Conservation (phyloP, 92 coral and sea anemone species). For the Montipora capitata region DNA sequence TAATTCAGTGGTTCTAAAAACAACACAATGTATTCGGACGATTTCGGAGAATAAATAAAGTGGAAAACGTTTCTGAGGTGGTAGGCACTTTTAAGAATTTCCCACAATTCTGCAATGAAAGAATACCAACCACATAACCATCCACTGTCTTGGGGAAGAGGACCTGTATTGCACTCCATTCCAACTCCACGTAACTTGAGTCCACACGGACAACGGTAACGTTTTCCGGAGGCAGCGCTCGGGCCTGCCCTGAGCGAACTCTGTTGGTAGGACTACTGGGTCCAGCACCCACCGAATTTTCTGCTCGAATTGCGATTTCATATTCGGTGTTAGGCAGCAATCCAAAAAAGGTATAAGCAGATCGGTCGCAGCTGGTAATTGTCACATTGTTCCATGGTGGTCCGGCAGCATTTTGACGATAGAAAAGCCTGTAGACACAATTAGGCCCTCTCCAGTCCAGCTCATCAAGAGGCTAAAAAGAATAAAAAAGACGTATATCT, state of each 20-base stretch:
- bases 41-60: too few relatives aligned
- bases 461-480: slow-evolving; percentile 54
- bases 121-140: slow-evolving; percentile 56
- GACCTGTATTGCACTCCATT: slow-evolving; percentile 18
- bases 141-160: slow-evolving; percentile 42
- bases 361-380: neutral
- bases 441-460: slow-evolving; percentile 49
- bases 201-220: slow-evolving; percentile 24
- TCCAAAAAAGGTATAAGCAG: neutral
- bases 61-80: too few relatives aligned
- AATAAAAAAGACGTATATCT: neutral
- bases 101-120: too few relatives aligned
- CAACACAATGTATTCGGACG: too few relatives aligned
- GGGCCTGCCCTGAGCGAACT: slow-evolving; percentile 56
- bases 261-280: slow-evolving; percentile 57
- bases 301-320: slow-evolving; percentile 49
- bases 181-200: slow-evolving; percentile 31
- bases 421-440: slow-evolving; percentile 42
- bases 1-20: too few relatives aligned
- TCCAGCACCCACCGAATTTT: slow-evolving; percentile 47
- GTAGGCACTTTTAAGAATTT: too few relatives aligned
- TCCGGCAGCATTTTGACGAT: slow-evolving; percentile 24
- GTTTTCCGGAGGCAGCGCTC: slow-evolving; percentile 20
- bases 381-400: slow-evolving; percentile 1
- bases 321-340: slow-evolving; percentile 30